Base-by-base conservation (phyloP, 2,113 vertebrate species). In the Microcebus tavaratra region DNA sequence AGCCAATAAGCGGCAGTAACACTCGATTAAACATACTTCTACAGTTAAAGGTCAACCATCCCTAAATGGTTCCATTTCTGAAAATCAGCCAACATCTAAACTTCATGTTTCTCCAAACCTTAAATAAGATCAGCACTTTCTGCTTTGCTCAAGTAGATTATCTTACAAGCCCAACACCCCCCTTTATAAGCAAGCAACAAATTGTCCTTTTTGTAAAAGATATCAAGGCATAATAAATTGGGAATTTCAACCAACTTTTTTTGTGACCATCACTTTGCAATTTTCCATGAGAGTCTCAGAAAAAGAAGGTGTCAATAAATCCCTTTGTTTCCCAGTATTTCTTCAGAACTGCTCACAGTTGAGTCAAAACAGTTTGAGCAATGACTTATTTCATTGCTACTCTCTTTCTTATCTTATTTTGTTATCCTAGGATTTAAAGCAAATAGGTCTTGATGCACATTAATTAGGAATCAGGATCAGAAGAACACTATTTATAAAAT, bases 1-100 rank as follows among this genome's bases (percentile, higher is more conserved):
- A 76, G 50, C 70, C 90, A 94, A 76, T 75, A 93, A 87, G 63
- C 34, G 94, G 87, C 8, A 87, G 65, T 20, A 90, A 75, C 42
- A 90, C 65, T 81, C 15, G 76, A 90, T 90, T 94, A 90, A 75
- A 48, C 42, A 21, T 53, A 36, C 21, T 57, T 95, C 23, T 50
- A 61, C 27, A 80, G 75, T 63, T 84, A 95, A 95, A 96, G 50
- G 80, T 90, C 81, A 87, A 21, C 9, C 63, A 23, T 92, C 84
- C 23, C 36, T 29, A 79, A 93, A 61, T 34, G 70, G 57, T 95
- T 50, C 25, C 13, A 21, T 31, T 91, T 96, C n/a, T 93, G 83
- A 93, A 91, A 72, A 8, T 23, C 18, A 65, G n/a, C 79, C 81
- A 94, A 34, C 29, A n/a, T 17, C 36, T 29, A 39, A 81, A 85